These are phyloP conservation scores for Apis dorsata DNA, from an alignment of 1,140 invertebrate species.

Conservation along the genomic window DNA sequence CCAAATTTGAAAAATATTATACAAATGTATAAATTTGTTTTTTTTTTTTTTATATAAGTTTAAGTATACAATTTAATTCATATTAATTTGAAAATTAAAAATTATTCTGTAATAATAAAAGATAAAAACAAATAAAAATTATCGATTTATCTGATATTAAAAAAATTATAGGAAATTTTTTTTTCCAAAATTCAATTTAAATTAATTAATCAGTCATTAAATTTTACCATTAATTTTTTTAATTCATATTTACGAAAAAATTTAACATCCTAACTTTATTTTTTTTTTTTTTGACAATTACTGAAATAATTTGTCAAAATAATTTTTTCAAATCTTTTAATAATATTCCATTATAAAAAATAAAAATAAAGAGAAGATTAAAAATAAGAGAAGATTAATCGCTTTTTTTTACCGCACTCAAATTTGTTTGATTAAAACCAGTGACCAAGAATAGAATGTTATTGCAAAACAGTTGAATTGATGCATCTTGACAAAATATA, in stretches of 20 bases:
- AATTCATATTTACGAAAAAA: no score
- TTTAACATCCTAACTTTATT: no score
- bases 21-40: no score
- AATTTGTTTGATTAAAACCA: constrained; percentile 80
- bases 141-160: no score
- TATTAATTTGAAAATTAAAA: neutral
- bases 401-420: constrained; percentile 68
- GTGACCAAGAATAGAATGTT: constrained; percentile 82
- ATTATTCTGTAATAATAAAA: neutral
- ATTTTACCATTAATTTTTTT: no score
- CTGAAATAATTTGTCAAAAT: no score
- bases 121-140: no score
- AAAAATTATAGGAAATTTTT: no score
- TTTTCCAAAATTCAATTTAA: no score
- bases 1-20: neutral
- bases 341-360: neutral
- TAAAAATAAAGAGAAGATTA: neutral
- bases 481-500: constrained; percentile 80
- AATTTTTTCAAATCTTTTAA: no score
- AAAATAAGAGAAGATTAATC: neutral
- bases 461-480: constrained; percentile 81
- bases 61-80: neutral
- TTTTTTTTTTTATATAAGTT: neutral
- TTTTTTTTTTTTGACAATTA: no score
- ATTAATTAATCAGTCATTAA: no score